Evolutionary conservation across 2,797 vertebrate genomes (phyloP), one percentile per base, ranked within the genome.

Genomic region (Enteromius afrohamiltoni): DNA sequence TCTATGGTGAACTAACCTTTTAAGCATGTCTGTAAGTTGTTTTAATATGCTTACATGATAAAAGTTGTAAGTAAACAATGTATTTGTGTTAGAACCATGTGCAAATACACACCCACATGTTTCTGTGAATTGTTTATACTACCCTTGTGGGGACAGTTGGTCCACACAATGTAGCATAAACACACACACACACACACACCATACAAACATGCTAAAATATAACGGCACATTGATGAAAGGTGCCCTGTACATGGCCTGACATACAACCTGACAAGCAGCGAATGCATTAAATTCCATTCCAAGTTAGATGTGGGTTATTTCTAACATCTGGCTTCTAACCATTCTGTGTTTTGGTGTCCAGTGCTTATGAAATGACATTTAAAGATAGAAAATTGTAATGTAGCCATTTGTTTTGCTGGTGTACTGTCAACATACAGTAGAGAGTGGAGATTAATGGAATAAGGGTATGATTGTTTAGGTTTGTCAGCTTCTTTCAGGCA

Each of bases 171-270:
- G 45, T 45, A 45, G 45, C 45, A 45, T 42, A 42, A 42, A 10
- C 40, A 45, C 3, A 10, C 11, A 55, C n/a, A 58, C 21, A n/a
- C 21, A 23, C 53, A 58, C 53, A 55, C 21, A 55, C 53, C 7
- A 55, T n/a, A 58, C 53, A 76, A 29, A 74, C 47, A 74, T 74
- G 47, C 16, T 29, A 11, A 51, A 74, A 16, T n/a, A 71, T 71
- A 53, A 26, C 37, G 19, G 47, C 29, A 75, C 26, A n/a, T 34
- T 55, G 4, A 65, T 21, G 45, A 67, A 79, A 64, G 42, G 42
- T 34, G 17, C 4, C 9, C 23, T 64, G 58, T 9, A 78, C 21
- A 47, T 65, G 31, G 42, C 19, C 11, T 49, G 19, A 16, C 37
- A 67, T 47, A 19, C 11, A 13, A 13, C 77, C 62, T 67, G 42